These are phyloP conservation scores for Araneus ventricosus DNA, from an alignment of 1,140 invertebrate genomes.

Conservation along the genomic window DNA sequence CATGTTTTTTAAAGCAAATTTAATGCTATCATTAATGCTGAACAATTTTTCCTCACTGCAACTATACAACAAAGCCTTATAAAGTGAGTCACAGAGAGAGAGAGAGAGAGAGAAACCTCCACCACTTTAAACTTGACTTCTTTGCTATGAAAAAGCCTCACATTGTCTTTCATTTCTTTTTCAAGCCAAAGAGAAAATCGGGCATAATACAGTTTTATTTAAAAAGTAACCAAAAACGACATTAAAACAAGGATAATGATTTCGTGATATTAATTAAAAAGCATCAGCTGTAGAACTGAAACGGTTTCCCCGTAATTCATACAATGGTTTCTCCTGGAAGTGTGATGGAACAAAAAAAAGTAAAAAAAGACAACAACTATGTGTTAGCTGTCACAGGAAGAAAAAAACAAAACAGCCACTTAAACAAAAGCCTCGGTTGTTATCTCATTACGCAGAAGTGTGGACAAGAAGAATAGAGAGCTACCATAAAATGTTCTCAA, in stretches of 20 bases:
- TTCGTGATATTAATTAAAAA: not conserved
- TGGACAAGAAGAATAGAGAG: not conserved
- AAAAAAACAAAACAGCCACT: not conserved
- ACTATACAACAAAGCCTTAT: no score
- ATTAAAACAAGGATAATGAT: not conserved
- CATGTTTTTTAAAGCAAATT: no score
- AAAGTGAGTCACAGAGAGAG: no score
- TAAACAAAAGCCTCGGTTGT: not conserved
- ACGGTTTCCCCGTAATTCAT: not conserved
- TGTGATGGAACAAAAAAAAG: not conserved
- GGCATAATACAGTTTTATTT: not conserved
- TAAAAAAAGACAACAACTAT: not conserved
- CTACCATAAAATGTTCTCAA: not conserved
- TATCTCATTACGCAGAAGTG: not conserved
- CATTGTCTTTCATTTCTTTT: no score
- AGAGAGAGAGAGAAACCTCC: no score
- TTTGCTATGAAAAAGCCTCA: no score
- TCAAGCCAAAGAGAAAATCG: no score
- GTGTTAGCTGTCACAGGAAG: not conserved
- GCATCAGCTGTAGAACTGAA: not conserved
- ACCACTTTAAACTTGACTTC: no score
- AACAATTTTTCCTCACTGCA: no score
- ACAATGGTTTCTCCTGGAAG: slow-evolving; percentile 11
- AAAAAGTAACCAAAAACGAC: not conserved
- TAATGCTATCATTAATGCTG: no score